These are phyloP conservation scores for Colossoma macropomum DNA, from an alignment of 2,113 vertebrate genomes.

Conservation along the genomic window DNA sequence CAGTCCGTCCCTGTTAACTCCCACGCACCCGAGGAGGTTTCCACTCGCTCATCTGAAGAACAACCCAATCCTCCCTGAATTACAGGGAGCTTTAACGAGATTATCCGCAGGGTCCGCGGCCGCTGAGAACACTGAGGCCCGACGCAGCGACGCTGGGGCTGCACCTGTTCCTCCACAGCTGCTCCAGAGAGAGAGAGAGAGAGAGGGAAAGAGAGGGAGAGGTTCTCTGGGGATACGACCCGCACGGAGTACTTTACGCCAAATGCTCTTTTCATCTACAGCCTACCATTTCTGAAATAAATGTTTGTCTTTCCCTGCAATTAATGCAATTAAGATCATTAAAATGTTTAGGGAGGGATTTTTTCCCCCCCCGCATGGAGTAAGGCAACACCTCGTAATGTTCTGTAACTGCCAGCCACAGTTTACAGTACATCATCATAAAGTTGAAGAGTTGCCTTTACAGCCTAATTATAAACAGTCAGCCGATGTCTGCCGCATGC, in stretches of 20 bases:
- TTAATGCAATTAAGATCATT: constrained; percentile 57
- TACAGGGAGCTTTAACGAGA: constrained; percentile 83
- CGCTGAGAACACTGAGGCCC: constrained; percentile 77
- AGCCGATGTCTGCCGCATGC: constrained; percentile 61
- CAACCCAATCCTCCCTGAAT: constrained; percentile 82
- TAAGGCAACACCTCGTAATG: background rate
- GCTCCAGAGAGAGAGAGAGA: constrained; percentile 32
- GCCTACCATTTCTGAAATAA: constrained; percentile 44
- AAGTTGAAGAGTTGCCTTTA: constrained; percentile 6
- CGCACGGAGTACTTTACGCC: constrained; percentile 28
- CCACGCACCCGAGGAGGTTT: constrained; percentile 76
- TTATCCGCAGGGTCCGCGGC: constrained; percentile 66
- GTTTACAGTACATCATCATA: background rate
- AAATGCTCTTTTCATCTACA: constrained; percentile 30
- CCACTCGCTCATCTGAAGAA: constrained; percentile 82
- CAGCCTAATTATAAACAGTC: constrained; percentile 59
- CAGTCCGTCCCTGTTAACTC: constrained; percentile 71
- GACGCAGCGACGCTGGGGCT: constrained; percentile 75
- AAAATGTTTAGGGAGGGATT: constrained; percentile 32
- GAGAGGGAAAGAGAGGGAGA: constrained; percentile 37
- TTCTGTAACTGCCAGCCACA: constrained; percentile 3
- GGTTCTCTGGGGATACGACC: constrained; percentile 27
- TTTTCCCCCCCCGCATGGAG: constrained; percentile 3
- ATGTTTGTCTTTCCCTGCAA: constrained; percentile 59
- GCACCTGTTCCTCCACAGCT: constrained; percentile 78